These are phyloP conservation scores for Eumerus sabulonum DNA, from an alignment of 2,888 invertebrate genomes.

Conservation along the genomic window DNA sequence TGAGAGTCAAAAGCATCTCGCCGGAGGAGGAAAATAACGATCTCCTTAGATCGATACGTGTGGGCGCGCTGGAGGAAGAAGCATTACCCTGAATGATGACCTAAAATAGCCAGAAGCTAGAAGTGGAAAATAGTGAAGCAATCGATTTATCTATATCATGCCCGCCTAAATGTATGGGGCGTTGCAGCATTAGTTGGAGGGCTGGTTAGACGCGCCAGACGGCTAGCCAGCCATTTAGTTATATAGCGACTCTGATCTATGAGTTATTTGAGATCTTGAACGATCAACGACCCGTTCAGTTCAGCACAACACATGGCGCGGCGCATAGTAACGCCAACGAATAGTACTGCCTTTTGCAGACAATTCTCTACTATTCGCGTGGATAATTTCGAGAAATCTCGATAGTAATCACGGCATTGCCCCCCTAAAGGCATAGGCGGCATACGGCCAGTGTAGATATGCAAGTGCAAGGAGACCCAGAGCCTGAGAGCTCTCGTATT, in stretches of 20 bases:
- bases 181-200: too few species aligned
- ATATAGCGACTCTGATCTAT: not conserved
- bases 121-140: too few species aligned
- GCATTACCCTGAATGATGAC: slow-evolving; percentile 36
- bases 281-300: slow-evolving; percentile 57
- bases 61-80: slow-evolving; percentile 7
- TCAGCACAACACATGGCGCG: too few species aligned
- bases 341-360: slow-evolving; percentile 1
- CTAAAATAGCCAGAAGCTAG: slow-evolving; percentile 49
- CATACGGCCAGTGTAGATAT: too few species aligned
- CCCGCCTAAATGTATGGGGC: too few species aligned
- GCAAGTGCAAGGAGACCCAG: slow-evolving; percentile 11
- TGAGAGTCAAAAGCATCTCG: slow-evolving; percentile 33
- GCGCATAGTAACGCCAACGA: too few species aligned
- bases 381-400: slow-evolving; percentile 44
- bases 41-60: slow-evolving; percentile 35
- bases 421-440: slow-evolving; percentile 3
- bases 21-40: slow-evolving; percentile 45
- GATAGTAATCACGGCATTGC: slow-evolving; percentile 53
- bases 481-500: slow-evolving; percentile 22
- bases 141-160: slow-evolving; percentile 46
- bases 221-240: slow-evolving; percentile 42
- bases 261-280: slow-evolving; percentile 42
- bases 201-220: too few species aligned
- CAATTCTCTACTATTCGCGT: slow-evolving; percentile 42